Evolutionary conservation across 2,888 invertebrate species (phyloP), one percentile per base, ranked within the genome.

Genomic region (Camptogramma bilineatum): DNA sequence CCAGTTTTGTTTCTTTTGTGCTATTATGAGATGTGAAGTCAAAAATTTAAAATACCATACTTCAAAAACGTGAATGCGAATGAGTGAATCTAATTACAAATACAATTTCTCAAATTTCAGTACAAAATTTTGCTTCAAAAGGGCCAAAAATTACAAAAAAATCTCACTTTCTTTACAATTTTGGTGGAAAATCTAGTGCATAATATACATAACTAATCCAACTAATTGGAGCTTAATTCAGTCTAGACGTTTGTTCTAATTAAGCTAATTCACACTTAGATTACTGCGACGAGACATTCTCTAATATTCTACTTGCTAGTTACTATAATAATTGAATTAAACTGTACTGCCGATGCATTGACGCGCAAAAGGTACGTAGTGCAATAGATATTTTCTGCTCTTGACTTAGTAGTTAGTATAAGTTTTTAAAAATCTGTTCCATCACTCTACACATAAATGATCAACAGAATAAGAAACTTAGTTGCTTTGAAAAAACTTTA

Each of bases 181-280:
- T 85, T 80, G 80, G 78, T 88, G 84, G 83, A 87, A 87, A 89
- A 86, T 84, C 88, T 90, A 89, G 81, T 85, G 83, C 79, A 70
- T 79, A 80, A 70, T 76, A 76, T 79, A 76, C 75, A 76, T 79
- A 78, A 81, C 85, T 86, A 86, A 82, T 78, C 82, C 79, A 72
- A 83, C 87, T 88, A 90, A 84, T 87, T 89, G 90, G 88, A 88
- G 87, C 87, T 84, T 87, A 84, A 84, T 85, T 92, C 92, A 92
- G 92, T 92, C 92, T 91, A 92, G 84, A 88, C 84, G 84, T 88
- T 82, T 79, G 46, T 86, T 85, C 87, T 90, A 91, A 89, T 75
- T 86, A 90, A 82, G 84, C 86, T 86, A 85, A 77, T 72, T 70
- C 78, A 81, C 82, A 82, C 81, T 80, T 81, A 81, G 52, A 79